phyloP scores from a whole-genome alignment of 2,113 vertebrate genomes.

The Regulus satrapa region DNA sequence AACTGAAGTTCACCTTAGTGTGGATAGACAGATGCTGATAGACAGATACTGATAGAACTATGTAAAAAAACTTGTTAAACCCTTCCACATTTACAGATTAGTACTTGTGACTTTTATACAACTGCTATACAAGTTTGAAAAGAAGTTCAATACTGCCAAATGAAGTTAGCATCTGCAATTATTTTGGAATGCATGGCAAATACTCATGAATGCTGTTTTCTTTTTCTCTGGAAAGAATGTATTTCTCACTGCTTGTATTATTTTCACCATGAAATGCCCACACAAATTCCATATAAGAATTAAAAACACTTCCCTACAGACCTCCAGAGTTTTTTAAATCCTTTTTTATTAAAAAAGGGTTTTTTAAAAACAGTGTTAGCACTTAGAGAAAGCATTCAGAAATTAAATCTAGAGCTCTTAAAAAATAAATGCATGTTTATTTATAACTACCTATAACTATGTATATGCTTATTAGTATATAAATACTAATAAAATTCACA shows the following conservation, averaged over 20 bases:
- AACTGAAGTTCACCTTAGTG: not conserved
- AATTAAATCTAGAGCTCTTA: not conserved
- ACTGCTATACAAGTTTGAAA: not conserved
- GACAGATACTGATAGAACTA: not conserved
- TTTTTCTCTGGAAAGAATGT: not conserved
- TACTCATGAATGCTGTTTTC: not conserved
- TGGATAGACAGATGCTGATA: not conserved
- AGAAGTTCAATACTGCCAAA: not conserved
- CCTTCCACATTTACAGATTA: not conserved
- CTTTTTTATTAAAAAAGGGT: not conserved
- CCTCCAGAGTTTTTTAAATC: not conserved
- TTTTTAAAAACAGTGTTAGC: not conserved
- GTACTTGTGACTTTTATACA: not conserved
- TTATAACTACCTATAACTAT: not conserved
- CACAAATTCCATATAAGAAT: not conserved
- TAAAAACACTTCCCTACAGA: not conserved
- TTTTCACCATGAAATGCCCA: not conserved
- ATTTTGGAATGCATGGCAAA: not conserved
- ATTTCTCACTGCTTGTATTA: not conserved
- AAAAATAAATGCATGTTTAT: not conserved
- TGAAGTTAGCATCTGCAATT: not conserved
- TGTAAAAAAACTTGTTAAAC: not conserved
- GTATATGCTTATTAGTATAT: not conserved
- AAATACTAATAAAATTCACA: not conserved
- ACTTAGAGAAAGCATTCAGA: not conserved